Evolutionary conservation across 2,113 vertebrate species (phyloP), one percentile per base, ranked within the genome.

Genomic region (Bettongia penicillata): DNA sequence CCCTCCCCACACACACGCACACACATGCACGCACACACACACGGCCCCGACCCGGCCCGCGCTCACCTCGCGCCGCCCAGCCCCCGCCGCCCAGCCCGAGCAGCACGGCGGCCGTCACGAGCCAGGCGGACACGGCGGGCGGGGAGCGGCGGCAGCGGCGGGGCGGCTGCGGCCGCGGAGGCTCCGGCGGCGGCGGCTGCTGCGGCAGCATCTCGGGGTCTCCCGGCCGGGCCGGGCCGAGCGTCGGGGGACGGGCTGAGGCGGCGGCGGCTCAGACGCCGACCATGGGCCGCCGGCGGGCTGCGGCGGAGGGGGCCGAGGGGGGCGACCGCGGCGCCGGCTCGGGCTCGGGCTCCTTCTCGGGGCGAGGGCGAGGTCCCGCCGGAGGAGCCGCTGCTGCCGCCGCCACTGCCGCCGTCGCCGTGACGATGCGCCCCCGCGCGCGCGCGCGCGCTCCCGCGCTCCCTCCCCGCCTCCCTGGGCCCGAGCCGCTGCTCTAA

Each of bases 41-140:
- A 28, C 89, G 2, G n/a, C 9, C 93, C 3, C 25, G 1, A 8
- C 84, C 51, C 51, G n/a, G 91, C 90, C 50, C 37, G 9, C 48
- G 90, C 97, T 98, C 95, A 98, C 98, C 98, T 98, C 98, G 97
- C 89, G 97, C 95, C 94, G 98, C 98, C 95, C 94, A 97, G 92
- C 96, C 96, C 91, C 95, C 97, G 51, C 96, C 97, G 96, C 97
- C 95, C 95, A 98, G 91, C 97, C 97, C 96, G 94, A 98, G 91
- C 97, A 98, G 98, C 97, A 97, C 97, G 93, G 97, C 96, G 90
- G 96, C 96, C 47, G 98, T 96, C 98, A 98, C 97, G 98, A 98
- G 97, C 97, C 97, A 91, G 96, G 95, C 92, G 96, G 97, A 97
- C 50, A 95, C 95, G 94, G 94, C 96, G 93, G 92, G 97, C 96